These are phyloP conservation scores for Agonopterix subpropinquella DNA, from an alignment of 2,888 invertebrate species.

Conservation along the genomic window DNA sequence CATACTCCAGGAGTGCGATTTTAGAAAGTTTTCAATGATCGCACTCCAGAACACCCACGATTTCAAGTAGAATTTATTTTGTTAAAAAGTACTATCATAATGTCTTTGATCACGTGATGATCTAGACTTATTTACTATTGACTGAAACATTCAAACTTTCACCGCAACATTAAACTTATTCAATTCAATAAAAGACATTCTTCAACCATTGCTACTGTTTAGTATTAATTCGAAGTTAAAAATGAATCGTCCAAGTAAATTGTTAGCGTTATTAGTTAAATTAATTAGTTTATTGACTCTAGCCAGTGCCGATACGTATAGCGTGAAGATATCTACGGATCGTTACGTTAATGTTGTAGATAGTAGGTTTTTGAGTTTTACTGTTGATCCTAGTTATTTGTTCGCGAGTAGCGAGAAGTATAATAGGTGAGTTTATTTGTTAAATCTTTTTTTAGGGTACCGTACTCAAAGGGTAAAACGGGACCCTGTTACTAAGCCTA, in stretches of 20 bases:
- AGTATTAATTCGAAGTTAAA: constrained; percentile 3
- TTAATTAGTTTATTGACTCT: background rate
- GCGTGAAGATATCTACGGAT: constrained; percentile 76
- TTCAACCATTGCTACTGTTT: constrained; percentile 1
- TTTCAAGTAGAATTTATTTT: too few relatives aligned
- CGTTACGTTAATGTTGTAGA: constrained; percentile 79
- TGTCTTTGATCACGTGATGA: too few relatives aligned
- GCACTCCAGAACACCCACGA: too few relatives aligned
- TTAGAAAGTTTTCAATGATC: too few relatives aligned
- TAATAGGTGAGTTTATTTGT: constrained; percentile 31
- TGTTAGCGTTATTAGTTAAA: background rate
- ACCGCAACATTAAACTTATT: constrained; percentile 17
- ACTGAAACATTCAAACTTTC: constrained; percentile 5
- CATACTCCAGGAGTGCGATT: too few relatives aligned
- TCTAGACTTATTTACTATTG: background rate
- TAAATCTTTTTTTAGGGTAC: too few relatives aligned
- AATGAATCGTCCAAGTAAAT: background rate
- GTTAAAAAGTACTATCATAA: too few relatives aligned
- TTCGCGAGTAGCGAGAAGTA: constrained; percentile 50
- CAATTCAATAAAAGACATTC: constrained; percentile 25
- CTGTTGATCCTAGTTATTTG: constrained; percentile 81
- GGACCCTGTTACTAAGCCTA: too few relatives aligned
- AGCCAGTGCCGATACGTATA: constrained; percentile 56
- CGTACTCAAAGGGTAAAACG: too few relatives aligned
- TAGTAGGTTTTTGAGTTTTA: constrained; percentile 83